Percentiles rank a stretch among this genome's conserved stretches.
phyloP scores from a whole-genome alignment of 2,888 invertebrate species.

The Pegoplata infirma region DNA sequence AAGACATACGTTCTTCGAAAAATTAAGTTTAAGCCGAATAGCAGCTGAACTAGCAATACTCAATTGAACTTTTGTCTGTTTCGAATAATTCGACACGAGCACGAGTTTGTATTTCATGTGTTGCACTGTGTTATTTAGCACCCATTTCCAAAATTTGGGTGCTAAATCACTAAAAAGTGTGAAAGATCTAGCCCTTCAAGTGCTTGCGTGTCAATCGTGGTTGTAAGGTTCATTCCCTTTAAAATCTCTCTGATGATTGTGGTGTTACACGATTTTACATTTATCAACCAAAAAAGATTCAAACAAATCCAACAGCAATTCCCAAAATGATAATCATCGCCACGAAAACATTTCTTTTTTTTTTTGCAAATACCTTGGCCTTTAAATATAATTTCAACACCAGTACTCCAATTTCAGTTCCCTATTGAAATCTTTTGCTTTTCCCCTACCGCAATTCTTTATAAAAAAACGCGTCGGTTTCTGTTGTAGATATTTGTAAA shows the following conservation, averaged over 20 bases:
- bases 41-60: too few species aligned
- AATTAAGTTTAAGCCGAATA: too few species aligned
- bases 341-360: slow-evolving; percentile 14
- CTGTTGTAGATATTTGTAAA: not conserved
- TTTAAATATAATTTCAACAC: too few species aligned
- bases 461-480: not conserved
- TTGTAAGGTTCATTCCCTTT: not conserved
- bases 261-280: slow-evolving; percentile 45
- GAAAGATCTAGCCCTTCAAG: too few species aligned
- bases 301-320: slow-evolving; percentile 24
- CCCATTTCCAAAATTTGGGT: too few species aligned
- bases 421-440: not conserved
- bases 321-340: slow-evolving; percentile 52
- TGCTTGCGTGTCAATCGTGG: too few species aligned
- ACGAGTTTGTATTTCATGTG: too few species aligned
- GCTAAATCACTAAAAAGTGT: too few species aligned
- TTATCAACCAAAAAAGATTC: slow-evolving; percentile 30
- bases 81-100: too few species aligned
- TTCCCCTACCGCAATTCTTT: not conserved
- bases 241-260: slow-evolving; percentile 26
- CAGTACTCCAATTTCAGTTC: not conserved
- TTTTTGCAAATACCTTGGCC: slow-evolving; percentile 18
- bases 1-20: too few species aligned
- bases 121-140: too few species aligned
- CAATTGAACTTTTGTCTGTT: too few species aligned